A percentile compares a stretch with the other conserved stretches of the same genome.
phyloP scores from a whole-genome alignment of 2,888 invertebrate species.

The Nipponacmea schrenckii region DNA sequence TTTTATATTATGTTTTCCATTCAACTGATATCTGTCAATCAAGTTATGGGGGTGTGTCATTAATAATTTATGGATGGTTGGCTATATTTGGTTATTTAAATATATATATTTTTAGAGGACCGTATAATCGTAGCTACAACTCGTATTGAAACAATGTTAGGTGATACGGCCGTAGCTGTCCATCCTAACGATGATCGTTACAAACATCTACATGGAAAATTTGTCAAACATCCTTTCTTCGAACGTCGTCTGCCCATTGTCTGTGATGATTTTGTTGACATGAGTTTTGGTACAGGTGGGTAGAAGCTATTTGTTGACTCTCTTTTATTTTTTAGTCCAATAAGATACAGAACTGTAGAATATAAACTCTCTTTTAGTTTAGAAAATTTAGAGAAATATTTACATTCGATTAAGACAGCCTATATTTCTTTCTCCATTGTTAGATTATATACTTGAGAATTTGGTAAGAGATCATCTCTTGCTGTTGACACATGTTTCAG shows the following conservation, averaged over 20 bases:
- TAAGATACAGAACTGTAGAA: not conserved
- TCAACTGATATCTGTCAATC: too few relatives aligned
- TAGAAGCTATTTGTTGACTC: not conserved
- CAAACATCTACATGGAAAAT: conserved; percentile 80
- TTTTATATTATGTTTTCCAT: too few relatives aligned
- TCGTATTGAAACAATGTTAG: conserved; percentile 96
- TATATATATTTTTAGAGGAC: conserved; percentile 75
- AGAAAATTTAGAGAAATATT: too few relatives aligned
- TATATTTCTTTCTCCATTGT: too few relatives aligned
- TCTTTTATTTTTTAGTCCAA: not conserved
- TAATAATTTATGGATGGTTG: too few relatives aligned
- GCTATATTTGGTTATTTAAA: too few relatives aligned
- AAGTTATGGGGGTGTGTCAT: too few relatives aligned
- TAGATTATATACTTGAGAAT: too few relatives aligned
- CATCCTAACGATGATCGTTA: conserved; percentile 90
- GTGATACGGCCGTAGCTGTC: conserved; percentile 98
- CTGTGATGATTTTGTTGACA: conserved; percentile 93
- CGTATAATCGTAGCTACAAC: conserved; percentile 94
- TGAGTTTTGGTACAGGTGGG: conserved; percentile 91
- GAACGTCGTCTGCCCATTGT: conserved; percentile 86
- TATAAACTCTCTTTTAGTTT: too few relatives aligned
- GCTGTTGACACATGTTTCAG: too few relatives aligned
- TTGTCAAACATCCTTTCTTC: conserved; percentile 85
- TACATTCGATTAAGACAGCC: too few relatives aligned
- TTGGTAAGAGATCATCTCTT: too few relatives aligned